Evolutionary conservation across 2,797 vertebrate species (phyloP), one percentile per base, ranked within the genome.

Genomic region (Falco columbarius): DNA sequence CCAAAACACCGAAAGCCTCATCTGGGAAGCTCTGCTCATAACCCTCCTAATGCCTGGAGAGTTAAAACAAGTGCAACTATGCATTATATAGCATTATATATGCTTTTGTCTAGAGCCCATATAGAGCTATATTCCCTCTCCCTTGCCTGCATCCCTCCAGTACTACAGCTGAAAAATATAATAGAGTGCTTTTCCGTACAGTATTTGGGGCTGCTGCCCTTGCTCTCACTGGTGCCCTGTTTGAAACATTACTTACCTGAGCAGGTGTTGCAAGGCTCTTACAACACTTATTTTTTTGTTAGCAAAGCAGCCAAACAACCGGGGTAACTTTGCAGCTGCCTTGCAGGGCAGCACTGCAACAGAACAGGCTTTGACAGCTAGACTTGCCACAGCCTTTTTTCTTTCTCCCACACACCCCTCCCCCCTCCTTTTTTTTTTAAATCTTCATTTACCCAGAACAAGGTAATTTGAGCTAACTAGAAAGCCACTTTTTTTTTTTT

Each of bases 391-490:
- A 29, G 67, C 12, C 47, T 52, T 65, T 74, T 56, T 47, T 42
- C 3, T 3, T n/a, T 17, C 17, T 16, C 6, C 7, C 8, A 9
- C 12, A 10, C 42, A 15, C 42, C 42, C 14, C 12, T 7, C 17
- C 42, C 42, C 42, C 42, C 42, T 4, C 6, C 3, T 17, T 9
- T 6, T 7, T 13, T 20, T 24, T 47, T 24, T 38, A 12, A 14
- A 47, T 17, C 61, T 87, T 84, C 32, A 92, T 93, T 97, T 97
- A 89, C 81, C 80, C 83, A 84, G 95, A 89, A 89, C 29, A 47
- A 93, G 52, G 95, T 92, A 95, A 98, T 66, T 21, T 70, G 95
- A 97, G 81, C 80, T 91, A 96, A 93, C 68, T 71, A 81, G 67
- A 98, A 97, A 90, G 71, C 34, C 32, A 42, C 80, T 95, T 47